A percentile compares a stretch with the other conserved stretches of the same genome.
Evolutionary conservation across 1,140 invertebrate species (phyloP).

Genomic region (Pseudomyrmex flavicornis): DNA sequence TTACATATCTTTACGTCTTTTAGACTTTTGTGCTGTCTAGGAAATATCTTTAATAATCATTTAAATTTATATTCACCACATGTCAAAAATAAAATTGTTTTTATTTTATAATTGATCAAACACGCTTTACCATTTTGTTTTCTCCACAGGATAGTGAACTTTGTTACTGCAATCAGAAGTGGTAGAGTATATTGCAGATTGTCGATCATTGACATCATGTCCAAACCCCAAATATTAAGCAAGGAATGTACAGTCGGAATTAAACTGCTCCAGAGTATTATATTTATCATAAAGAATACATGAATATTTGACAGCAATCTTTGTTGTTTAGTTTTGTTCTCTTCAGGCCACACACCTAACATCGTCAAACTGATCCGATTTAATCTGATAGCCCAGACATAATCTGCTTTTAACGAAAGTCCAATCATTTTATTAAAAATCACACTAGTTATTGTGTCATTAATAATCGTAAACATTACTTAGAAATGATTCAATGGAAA

Average conservation of each 20-base stretch:
- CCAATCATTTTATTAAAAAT: background rate
- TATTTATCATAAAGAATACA: background rate
- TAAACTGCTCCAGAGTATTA: background rate
- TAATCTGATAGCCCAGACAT: constrained; percentile 9
- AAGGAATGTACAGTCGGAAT: constrained; percentile 9
- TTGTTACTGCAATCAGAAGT: background rate
- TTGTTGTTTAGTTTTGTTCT: background rate
- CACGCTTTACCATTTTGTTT: constrained; percentile 15
- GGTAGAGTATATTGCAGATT: constrained; percentile 33
- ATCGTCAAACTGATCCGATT: background rate
- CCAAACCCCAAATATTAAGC: background rate
- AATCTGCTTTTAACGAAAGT: background rate
- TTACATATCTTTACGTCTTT: too few relatives aligned
- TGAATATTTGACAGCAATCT: background rate
- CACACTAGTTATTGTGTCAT: too few relatives aligned
- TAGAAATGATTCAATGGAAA: background rate
- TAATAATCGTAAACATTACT: too few relatives aligned
- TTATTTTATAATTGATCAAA: background rate
- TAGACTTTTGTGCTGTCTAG: too few relatives aligned
- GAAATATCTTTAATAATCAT: too few relatives aligned
- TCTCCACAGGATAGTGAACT: background rate
- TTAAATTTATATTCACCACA: too few relatives aligned
- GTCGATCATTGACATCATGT: constrained; percentile 14
- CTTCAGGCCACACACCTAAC: background rate
- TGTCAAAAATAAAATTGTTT: background rate